These are phyloP conservation scores for Nasonia longicornis DNA, from an alignment of 1,140 invertebrate species.

Conservation along the genomic window DNA sequence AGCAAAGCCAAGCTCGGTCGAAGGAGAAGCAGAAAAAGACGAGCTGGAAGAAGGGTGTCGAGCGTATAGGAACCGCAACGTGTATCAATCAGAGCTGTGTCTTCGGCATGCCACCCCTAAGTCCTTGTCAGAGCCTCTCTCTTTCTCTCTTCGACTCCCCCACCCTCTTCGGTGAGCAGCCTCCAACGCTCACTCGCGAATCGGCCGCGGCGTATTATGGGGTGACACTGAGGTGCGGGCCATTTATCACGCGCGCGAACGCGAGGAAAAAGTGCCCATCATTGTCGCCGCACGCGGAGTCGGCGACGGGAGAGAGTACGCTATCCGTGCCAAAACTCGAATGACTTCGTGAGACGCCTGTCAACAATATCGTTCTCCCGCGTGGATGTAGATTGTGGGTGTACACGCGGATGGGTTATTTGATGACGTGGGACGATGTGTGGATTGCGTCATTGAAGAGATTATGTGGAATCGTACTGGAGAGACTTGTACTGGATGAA, in stretches of 20 bases:
- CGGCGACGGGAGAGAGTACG: not conserved
- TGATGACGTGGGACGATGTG: not conserved
- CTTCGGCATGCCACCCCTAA: constrained; percentile 55
- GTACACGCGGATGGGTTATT: not conserved
- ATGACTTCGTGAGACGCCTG: constrained; percentile 64
- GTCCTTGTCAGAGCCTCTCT: constrained; percentile 51
- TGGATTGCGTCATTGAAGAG: not conserved
- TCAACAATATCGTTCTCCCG: constrained; percentile 59
- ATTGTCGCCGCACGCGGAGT: constrained; percentile 47
- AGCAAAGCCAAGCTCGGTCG: not conserved
- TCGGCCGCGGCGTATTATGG: constrained; percentile 41
- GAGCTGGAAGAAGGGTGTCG: constrained; percentile 12
- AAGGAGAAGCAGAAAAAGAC: not conserved
- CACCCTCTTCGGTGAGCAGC: constrained; percentile 9
- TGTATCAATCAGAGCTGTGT: constrained; percentile 61
- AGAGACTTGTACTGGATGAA: not conserved
- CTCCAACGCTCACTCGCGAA: constrained; percentile 16
- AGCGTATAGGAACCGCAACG: constrained; percentile 36
- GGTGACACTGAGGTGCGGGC: constrained; percentile 49
- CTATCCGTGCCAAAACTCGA: constrained; percentile 56
- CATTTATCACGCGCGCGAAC: constrained; percentile 61
- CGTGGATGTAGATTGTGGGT: not conserved
- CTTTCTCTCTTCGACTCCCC: constrained; percentile 29
- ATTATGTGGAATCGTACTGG: not conserved
- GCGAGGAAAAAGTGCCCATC: constrained; percentile 62